These are phyloP conservation scores for Corythornis madagascariensis DNA, from an alignment of 2,113 vertebrate species.

Conservation along the genomic window DNA sequence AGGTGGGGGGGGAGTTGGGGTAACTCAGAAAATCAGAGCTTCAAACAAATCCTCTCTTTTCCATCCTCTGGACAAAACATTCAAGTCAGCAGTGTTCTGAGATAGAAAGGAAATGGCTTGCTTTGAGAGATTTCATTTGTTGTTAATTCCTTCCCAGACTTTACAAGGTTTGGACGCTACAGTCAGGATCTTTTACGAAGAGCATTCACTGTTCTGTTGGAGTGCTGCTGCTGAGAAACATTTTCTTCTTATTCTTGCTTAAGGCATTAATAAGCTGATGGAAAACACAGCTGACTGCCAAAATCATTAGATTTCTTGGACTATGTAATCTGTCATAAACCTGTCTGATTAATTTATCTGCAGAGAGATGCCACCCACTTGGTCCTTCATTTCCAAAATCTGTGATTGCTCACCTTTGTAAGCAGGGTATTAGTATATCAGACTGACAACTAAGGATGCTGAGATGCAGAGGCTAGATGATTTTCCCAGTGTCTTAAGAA, in stretches of 20 bases:
- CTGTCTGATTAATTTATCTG: background rate
- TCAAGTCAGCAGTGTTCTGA: background rate
- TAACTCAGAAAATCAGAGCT: background rate
- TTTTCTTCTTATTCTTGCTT: background rate
- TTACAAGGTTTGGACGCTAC: background rate
- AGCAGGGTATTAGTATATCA: background rate
- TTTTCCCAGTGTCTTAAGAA: background rate
- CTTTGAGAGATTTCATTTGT: constrained; percentile 7
- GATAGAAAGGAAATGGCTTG: background rate
- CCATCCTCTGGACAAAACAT: background rate
- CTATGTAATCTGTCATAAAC: background rate
- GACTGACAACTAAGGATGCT: background rate
- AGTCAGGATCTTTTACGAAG: background rate
- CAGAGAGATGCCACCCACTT: background rate
- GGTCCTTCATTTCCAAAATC: background rate
- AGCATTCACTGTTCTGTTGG: background rate
- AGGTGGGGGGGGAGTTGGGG: too few relatives aligned
- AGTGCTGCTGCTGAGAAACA: background rate
- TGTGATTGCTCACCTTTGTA: fast-evolving
- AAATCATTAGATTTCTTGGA: background rate
- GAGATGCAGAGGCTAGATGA: background rate
- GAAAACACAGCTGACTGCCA: background rate
- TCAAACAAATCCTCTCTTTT: background rate
- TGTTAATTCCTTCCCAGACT: background rate
- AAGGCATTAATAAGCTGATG: background rate